Base-by-base conservation (phyloP, 2,797 vertebrate genomes). In the Sternotherus odoratus region DNA sequence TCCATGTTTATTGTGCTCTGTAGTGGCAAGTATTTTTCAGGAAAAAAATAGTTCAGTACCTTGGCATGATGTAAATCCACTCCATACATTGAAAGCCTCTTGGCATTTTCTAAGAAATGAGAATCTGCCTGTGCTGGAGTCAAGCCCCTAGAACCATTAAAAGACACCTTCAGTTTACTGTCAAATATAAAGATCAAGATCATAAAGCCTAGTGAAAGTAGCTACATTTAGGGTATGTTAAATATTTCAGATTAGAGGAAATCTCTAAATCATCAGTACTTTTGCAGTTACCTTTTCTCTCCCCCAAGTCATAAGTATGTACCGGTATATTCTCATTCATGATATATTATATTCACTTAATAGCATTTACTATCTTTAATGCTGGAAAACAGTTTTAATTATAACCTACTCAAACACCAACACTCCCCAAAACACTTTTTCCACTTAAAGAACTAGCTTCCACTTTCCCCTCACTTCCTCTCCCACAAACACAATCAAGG, bases 61-160 rank as follows among this genome's bases (percentile, higher is more conserved):
- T 99, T 99, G 78, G 99, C 99, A 63, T 98, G 99, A 97, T 99
- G 99, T 82, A 99, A 98, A 97, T 99, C 99, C 91, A 99, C 99
- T 2, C 99, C 99, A 2, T 99, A 99, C 99, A 99, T 99, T 84
- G 99, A 99, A 75, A 99, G 98, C 85, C 99, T 99, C 98, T 99
- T 99, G 80, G 99, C 99, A 82, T 99, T 99, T 98, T 99, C 99
- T 98, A 99, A 97, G 98, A 99, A 99, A 97, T 99, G 99, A 82
- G 98, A 92, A 94, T 99, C 99, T 2, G 99, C 99, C 91, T 99
- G 99, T 85, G 99, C 99, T 95, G 99, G 99, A 97, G 99, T 99
- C 98, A 99, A 98, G 88, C 99, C 99, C 98, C 99, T 99, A 89
- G 79, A 97, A 97, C 77, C 74, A 96, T 95, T 92, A 89, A 93